Percentiles rank a stretch among this genome's conserved stretches.
Conservation (phyloP, 2,888 invertebrate species). For the Cactoblastis cactorum region DNA sequence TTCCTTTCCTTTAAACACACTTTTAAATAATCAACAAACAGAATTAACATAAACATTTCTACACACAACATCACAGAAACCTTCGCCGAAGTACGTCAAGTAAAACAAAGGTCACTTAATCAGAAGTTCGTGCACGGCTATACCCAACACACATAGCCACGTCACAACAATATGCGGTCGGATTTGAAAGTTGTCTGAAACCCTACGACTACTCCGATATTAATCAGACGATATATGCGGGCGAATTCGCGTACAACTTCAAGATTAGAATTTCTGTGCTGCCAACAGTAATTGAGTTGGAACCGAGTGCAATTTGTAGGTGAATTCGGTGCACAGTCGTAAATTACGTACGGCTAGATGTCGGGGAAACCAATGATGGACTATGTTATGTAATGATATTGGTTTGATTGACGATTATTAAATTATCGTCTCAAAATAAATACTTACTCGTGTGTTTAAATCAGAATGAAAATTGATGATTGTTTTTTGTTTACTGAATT, state of each 20-base stretch:
- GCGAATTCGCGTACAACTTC: slow-evolving; percentile 55
- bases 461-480: too few species aligned
- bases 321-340: slow-evolving; percentile 11
- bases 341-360: slow-evolving; percentile 10
- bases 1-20: too few species aligned
- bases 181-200: slow-evolving; percentile 58
- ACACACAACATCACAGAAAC: not conserved
- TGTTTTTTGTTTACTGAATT: too few species aligned
- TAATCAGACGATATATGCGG: slow-evolving; percentile 67
- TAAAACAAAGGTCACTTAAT: slow-evolving; percentile 14
- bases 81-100: not conserved
- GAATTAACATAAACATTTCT: too few species aligned
- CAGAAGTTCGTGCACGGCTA: slow-evolving; percentile 1
- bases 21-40: too few species aligned
- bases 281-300: slow-evolving; percentile 63
- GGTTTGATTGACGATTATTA: too few species aligned
- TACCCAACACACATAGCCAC: slow-evolving; percentile 1
- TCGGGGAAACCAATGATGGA: slow-evolving; percentile 1
- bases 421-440: too few species aligned
- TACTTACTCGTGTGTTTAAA: too few species aligned
- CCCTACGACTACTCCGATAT: slow-evolving; percentile 53
- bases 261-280: slow-evolving; percentile 59
- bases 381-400: slow-evolving; percentile 9
- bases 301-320: slow-evolving; percentile 29
- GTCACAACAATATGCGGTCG: slow-evolving; percentile 30